Evolutionary conservation across 2,797 vertebrate species (phyloP).

Genomic region (Sphenodon punctatus): DNA sequence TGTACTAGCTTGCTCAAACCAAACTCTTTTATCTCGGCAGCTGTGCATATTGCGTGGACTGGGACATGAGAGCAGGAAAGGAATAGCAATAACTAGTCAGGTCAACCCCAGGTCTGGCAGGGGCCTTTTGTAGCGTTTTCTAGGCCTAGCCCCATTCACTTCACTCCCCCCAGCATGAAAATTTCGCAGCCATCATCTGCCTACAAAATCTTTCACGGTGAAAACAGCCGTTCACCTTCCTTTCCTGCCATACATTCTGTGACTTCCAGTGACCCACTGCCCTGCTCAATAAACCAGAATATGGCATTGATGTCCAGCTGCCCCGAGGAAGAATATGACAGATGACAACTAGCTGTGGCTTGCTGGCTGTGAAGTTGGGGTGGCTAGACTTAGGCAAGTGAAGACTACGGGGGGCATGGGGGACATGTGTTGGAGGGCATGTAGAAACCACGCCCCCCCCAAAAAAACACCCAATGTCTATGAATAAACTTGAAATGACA

Average conservation of each 20-base stretch:
- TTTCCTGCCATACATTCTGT: background rate
- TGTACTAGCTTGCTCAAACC: too few species aligned
- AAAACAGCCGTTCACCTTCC: background rate
- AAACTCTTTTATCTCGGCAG: too few species aligned
- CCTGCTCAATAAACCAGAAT: background rate
- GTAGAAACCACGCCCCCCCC: too few species aligned
- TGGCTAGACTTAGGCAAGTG: background rate
- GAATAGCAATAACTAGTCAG: too few species aligned
- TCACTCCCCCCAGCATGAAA: rapidly evolving
- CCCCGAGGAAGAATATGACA: rapidly evolving
- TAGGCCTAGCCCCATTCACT: rapidly evolving
- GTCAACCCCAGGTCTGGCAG: background rate
- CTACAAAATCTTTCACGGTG: rapidly evolving
- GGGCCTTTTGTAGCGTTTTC: rapidly evolving
- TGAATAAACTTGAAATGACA: too few species aligned
- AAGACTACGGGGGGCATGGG: too few species aligned
- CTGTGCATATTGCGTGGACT: too few species aligned
- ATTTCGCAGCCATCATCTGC: rapidly evolving
- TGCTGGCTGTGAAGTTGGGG: background rate
- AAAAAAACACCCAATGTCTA: too few species aligned
- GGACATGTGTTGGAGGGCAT: too few species aligned
- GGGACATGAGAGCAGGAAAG: too few species aligned
- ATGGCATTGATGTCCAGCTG: too few species aligned
- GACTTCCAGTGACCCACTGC: background rate
- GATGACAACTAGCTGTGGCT: rapidly evolving